Conservation (phyloP, 2,113 vertebrate genomes). For the Tupaia tana region DNA sequence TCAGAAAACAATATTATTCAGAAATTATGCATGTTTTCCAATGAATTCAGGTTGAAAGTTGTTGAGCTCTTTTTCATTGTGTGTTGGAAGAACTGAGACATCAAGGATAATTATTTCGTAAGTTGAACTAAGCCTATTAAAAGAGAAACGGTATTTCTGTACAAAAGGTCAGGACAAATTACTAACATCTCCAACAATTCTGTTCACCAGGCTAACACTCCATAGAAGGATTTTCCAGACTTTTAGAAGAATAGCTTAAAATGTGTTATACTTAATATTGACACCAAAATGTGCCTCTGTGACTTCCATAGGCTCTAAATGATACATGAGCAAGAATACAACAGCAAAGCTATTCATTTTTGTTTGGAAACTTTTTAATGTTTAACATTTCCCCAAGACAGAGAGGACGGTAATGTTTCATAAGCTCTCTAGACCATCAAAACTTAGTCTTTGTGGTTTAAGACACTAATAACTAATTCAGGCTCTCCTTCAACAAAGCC, state of each 20-base stretch:
- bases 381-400: not conserved
- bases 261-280: not conserved
- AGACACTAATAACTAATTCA: not conserved
- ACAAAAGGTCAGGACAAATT: conserved; percentile 26
- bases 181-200: not conserved
- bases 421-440: not conserved
- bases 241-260: conserved; percentile 16
- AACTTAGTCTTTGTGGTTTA: not conserved
- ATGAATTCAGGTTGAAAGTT: not conserved
- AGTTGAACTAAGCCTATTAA: not conserved
- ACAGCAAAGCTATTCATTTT: not conserved
- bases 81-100: not conserved
- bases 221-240: not conserved
- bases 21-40: not conserved
- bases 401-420: not conserved
- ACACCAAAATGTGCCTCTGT: not conserved
- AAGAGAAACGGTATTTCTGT: not conserved
- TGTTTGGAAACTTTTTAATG: not conserved
- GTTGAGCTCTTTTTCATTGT: not conserved
- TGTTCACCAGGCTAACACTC: not conserved
- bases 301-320: conserved; percentile 8
- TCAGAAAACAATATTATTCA: not conserved
- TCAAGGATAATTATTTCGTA: not conserved
- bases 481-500: conserved; percentile 39
- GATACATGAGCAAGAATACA: not conserved